These are phyloP conservation scores for Channallabes apus DNA, from an alignment of 2,797 vertebrate species.

Conservation along the genomic window DNA sequence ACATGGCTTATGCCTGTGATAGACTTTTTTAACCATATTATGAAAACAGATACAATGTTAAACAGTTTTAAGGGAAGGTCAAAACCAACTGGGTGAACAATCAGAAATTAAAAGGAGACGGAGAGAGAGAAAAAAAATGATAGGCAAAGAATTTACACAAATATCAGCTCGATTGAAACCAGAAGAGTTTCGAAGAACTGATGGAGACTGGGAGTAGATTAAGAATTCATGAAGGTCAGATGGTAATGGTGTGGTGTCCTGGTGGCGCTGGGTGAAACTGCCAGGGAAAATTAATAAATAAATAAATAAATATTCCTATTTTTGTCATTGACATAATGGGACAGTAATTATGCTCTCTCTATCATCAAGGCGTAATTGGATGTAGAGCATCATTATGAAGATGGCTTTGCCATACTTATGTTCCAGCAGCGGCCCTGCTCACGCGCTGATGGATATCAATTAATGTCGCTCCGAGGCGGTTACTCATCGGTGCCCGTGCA, in stretches of 20 bases:
- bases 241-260: not conserved
- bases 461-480: not conserved
- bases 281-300: not conserved
- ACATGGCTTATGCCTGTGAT: no score
- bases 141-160: no score
- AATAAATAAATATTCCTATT: not conserved
- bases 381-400: slow-evolving; percentile 19
- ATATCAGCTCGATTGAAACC: no score
- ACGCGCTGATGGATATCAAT: slow-evolving; percentile 29
- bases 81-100: no score
- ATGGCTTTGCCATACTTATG: not conserved
- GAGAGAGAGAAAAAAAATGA: no score
- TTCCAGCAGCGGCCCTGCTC: not conserved
- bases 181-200: no score
- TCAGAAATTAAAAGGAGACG: no score
- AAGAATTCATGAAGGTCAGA: no score
- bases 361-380: not conserved
- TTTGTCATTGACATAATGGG: not conserved
- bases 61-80: no score
- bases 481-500: slow-evolving; percentile 7
- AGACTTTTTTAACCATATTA: no score
- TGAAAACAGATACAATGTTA: no score
- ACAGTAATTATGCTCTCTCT: slow-evolving; percentile 1
- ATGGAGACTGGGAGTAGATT: no score
- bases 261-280: not conserved